These are phyloP conservation scores for Struthidea cinerea DNA, from an alignment of 2,113 vertebrate genomes.

Conservation along the genomic window DNA sequence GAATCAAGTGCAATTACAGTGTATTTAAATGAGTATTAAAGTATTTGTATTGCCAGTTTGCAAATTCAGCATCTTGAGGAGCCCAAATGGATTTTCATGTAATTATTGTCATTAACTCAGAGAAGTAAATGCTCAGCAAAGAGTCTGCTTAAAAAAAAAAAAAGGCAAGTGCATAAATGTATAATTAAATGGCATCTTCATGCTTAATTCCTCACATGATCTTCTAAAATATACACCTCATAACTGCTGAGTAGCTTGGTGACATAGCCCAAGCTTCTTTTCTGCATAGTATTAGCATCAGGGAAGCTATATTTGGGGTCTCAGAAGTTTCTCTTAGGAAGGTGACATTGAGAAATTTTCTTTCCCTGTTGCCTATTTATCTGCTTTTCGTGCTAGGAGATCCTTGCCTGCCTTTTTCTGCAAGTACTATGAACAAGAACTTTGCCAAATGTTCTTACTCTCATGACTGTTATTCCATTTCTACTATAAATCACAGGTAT, in stretches of 20 bases:
- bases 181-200: not conserved
- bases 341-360: not conserved
- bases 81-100: conserved; percentile 6
- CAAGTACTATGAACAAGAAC: not conserved
- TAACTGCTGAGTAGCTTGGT: not conserved
- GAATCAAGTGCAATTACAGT: conserved; percentile 36
- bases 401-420: not conserved
- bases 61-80: conserved; percentile 50
- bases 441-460: not conserved
- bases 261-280: not conserved
- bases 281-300: not conserved
- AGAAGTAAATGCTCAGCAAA: conserved; percentile 19
- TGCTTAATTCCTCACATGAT: not conserved
- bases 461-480: not conserved
- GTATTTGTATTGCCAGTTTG: conserved; percentile 47
- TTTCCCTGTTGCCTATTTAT: not conserved
- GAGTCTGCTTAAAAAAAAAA: not conserved
- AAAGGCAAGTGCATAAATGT: not conserved
- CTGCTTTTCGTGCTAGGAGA: not conserved
- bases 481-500: not conserved
- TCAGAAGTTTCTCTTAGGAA: not conserved
- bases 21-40: conserved; percentile 38
- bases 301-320: not conserved
- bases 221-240: conserved; percentile 2
- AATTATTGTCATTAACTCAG: conserved; percentile 50